Evolutionary conservation across 1,140 invertebrate genomes (phyloP).

Genomic region (Aphaenogaster rudis): DNA sequence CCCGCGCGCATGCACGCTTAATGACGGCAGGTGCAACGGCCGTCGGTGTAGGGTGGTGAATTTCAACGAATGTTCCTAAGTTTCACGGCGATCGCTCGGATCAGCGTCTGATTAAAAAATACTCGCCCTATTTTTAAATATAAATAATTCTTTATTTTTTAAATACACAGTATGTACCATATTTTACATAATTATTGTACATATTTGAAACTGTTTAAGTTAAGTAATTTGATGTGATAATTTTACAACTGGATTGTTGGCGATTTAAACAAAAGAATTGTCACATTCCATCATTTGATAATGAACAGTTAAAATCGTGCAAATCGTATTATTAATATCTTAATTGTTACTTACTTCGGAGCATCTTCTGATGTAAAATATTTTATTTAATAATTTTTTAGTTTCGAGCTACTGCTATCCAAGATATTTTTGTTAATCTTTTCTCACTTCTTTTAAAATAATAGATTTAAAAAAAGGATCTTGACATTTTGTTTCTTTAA

Average conservation of each 20-base stretch:
- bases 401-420: neutral
- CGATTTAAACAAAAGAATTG: neutral
- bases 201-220: neutral
- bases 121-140: neutral
- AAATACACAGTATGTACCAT: neutral
- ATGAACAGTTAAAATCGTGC: neutral
- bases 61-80: conserved; percentile 39
- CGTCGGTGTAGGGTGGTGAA: conserved; percentile 30
- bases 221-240: neutral
- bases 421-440: neutral
- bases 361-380: neutral
- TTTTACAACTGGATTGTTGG: neutral
- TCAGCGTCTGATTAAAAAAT: neutral
- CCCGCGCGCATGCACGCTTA: conserved; percentile 47
- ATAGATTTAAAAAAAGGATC: neutral
- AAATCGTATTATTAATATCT: neutral
- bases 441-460: neutral
- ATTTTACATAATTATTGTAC: neutral
- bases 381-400: neutral
- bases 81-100: neutral
- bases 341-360: neutral
- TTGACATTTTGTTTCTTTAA: neutral
- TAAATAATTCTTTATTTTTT: neutral
- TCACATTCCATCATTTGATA: neutral
- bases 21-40: conserved; percentile 57